These are phyloP conservation scores for Pluvialis apricaria DNA, from an alignment of 2,113 vertebrate genomes.

Conservation along the genomic window DNA sequence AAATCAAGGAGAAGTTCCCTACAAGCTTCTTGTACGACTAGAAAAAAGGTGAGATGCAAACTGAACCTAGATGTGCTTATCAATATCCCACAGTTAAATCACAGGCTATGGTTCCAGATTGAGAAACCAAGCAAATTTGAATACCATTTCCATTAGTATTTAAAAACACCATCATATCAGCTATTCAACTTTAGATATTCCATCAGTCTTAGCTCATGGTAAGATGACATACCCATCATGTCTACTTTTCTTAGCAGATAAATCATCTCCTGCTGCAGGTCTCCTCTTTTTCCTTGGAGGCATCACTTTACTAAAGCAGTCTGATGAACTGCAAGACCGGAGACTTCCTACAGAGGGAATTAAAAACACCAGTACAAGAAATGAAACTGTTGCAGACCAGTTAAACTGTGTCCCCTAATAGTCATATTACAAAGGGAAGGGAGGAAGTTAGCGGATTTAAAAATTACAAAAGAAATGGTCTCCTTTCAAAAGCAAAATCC, in stretches of 20 bases:
- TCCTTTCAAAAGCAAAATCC: conserved; percentile 30
- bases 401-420: conserved; percentile 42
- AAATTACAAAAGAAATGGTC: not conserved
- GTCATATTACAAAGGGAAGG: conserved; percentile 24
- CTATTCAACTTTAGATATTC: conserved; percentile 31
- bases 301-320: conserved; percentile 97
- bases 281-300: conserved; percentile 99
- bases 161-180: not conserved
- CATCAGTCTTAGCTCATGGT: conserved; percentile 10
- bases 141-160: conserved; percentile 13
- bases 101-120: not conserved
- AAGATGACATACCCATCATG: conserved; percentile 88
- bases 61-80: not conserved
- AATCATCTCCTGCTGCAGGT: conserved; percentile 93
- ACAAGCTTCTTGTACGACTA: not conserved
- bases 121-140: conserved; percentile 43
- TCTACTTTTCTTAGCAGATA: conserved; percentile 97
- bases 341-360: conserved; percentile 75
- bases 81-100: not conserved
- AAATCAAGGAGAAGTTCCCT: not conserved
- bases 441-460: not conserved
- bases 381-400: conserved; percentile 55
- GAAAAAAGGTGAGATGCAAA: not conserved
- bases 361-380: conserved; percentile 63
- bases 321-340: conserved; percentile 83